phyloP scores from a whole-genome alignment of 2,113 vertebrate species.

The Nothoprocta perdicaria region DNA sequence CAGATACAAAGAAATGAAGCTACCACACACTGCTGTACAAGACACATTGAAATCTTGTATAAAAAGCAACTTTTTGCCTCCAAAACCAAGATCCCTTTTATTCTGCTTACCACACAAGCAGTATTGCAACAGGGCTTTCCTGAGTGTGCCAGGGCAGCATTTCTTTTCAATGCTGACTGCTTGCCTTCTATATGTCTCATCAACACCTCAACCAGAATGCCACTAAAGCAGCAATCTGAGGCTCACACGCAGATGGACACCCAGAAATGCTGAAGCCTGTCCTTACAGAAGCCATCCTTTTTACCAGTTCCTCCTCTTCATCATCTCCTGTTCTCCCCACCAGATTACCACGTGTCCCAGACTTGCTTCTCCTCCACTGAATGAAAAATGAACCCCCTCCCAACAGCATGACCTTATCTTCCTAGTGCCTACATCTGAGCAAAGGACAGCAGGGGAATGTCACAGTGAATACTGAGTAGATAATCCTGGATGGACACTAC shows the following conservation, averaged over 20 bases:
- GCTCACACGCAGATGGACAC: not conserved
- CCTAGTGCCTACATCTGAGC: not conserved
- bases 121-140: conserved; percentile 22
- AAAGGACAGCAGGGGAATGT: not conserved
- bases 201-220: not conserved
- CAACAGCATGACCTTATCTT: not conserved
- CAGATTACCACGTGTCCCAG: not conserved
- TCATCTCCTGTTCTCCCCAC: not conserved
- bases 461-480: not conserved
- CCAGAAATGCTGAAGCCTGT: not conserved
- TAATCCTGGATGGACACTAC: not conserved
- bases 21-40: conserved; percentile 14
- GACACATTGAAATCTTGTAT: conserved; percentile 30
- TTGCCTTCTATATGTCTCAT: not conserved
- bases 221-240: not conserved
- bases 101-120: conserved; percentile 24
- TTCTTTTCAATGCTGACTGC: not conserved
- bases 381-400: not conserved
- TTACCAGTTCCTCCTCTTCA: not conserved
- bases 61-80: not conserved
- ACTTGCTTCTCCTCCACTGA: not conserved
- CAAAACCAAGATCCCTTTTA: not conserved
- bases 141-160: not conserved
- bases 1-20: conserved; percentile 31
- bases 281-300: not conserved